Evolutionary conservation across 2,797 vertebrate species (phyloP).

Genomic region (Malacoctenus gilli): DNA sequence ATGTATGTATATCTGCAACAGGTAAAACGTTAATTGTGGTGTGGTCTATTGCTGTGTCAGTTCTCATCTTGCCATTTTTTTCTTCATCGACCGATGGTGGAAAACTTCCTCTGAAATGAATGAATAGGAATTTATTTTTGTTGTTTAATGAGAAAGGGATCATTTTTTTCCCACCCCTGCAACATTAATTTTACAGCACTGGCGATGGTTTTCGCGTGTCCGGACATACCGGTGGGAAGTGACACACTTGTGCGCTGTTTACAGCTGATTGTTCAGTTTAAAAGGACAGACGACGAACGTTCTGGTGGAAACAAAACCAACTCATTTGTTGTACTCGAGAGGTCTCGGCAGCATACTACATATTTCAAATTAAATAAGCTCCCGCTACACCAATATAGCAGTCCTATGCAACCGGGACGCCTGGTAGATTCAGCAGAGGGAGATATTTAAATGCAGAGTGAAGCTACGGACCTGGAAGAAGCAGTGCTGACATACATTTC

Average conservation of each 20-base stretch:
- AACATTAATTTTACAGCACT: conserved; percentile 2
- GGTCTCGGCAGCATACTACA: conserved; percentile 16
- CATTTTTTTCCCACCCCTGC: no score
- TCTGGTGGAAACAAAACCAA: conserved; percentile 23
- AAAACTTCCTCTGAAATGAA: no score
- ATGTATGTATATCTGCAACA: no score
- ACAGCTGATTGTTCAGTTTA: conserved; percentile 25
- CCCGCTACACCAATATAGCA: conserved; percentile 19
- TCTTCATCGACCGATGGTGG: no score
- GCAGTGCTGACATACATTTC: background rate
- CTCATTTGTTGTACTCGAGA: conserved; percentile 15
- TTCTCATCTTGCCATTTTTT: no score
- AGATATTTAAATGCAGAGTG: conserved; percentile 10
- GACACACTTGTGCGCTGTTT: conserved; percentile 10
- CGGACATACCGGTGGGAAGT: conserved; percentile 4
- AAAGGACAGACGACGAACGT: conserved; percentile 4
- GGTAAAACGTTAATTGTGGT: no score
- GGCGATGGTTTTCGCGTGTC: conserved; percentile 9
- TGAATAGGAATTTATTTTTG: no score
- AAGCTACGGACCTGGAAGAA: conserved; percentile 7
- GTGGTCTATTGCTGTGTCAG: no score
- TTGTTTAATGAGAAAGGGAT: no score
- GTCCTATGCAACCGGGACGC: background rate
- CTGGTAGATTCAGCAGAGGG: background rate
- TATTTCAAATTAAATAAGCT: conserved; percentile 39